phyloP scores from a whole-genome alignment of 2,113 vertebrate genomes.

The Ailurus styani region DNA sequence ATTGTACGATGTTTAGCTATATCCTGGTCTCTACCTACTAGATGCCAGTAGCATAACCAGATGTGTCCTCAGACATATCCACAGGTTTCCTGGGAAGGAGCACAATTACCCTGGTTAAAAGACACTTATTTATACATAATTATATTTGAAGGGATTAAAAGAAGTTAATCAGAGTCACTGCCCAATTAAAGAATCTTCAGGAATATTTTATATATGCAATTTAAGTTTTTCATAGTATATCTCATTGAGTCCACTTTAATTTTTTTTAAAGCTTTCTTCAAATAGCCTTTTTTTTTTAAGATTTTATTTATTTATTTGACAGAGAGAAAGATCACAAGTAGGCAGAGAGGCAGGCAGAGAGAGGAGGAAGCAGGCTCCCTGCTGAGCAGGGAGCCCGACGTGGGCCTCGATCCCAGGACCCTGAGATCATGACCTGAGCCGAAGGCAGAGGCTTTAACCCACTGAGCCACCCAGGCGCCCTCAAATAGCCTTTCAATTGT shows the following conservation, averaged over 20 bases:
- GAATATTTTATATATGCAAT: background rate
- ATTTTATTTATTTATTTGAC: too few relatives aligned
- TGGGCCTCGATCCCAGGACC: too few relatives aligned
- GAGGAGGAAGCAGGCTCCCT: too few relatives aligned
- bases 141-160: background rate
- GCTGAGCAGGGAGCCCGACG: too few relatives aligned
- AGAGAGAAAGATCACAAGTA: too few relatives aligned
- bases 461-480: too few relatives aligned
- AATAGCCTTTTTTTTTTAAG: too few relatives aligned
- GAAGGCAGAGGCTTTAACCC: too few relatives aligned
- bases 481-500: background rate
- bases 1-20: background rate
- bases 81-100: background rate
- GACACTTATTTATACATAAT: background rate
- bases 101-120: background rate
- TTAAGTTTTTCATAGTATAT: background rate
- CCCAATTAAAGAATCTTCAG: background rate
- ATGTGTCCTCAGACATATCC: background rate
- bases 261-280: background rate
- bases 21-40: background rate
- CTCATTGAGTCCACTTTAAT: background rate
- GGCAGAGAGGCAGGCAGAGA: too few relatives aligned
- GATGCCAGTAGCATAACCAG: background rate
- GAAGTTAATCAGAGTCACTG: background rate
- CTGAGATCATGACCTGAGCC: too few relatives aligned